phyloP scores from a whole-genome alignment of 92 coral and sea anemone species.

The Epizoanthus illoricatus region DNA sequence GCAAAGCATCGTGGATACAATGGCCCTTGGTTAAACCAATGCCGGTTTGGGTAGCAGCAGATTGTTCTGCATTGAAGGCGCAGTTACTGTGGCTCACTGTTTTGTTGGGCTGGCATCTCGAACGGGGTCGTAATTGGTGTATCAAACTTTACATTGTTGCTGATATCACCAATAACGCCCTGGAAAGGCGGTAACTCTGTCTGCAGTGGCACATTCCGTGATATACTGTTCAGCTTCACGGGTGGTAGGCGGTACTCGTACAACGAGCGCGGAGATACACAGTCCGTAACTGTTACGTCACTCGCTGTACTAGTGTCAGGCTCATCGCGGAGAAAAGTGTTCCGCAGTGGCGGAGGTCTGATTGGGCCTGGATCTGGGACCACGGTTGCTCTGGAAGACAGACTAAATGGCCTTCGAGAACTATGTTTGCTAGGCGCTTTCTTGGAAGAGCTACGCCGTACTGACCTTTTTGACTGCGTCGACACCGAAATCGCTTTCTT shows the following conservation, averaged over 20 bases:
- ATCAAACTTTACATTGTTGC: slow-evolving; percentile 3
- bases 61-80: no score
- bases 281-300: not conserved
- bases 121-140: slow-evolving; percentile 28
- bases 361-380: not conserved
- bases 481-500: not conserved
- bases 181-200: not conserved
- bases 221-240: not conserved
- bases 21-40: no score
- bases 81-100: not conserved
- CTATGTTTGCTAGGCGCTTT: not conserved
- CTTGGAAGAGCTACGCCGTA: not conserved
- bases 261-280: not conserved
- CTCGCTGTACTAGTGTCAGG: slow-evolving; percentile 7
- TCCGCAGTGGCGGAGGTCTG: not conserved
- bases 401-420: slow-evolving; percentile 9
- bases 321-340: slow-evolving; percentile 3
- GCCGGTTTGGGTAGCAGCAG: no score
- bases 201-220: not conserved
- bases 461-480: not conserved
- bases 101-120: not conserved
- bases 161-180: not conserved
- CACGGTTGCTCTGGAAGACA: not conserved
- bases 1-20: no score
- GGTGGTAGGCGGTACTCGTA: not conserved